Evolutionary conservation across 2,113 vertebrate species (phyloP).

Genomic region (Vombatus ursinus): DNA sequence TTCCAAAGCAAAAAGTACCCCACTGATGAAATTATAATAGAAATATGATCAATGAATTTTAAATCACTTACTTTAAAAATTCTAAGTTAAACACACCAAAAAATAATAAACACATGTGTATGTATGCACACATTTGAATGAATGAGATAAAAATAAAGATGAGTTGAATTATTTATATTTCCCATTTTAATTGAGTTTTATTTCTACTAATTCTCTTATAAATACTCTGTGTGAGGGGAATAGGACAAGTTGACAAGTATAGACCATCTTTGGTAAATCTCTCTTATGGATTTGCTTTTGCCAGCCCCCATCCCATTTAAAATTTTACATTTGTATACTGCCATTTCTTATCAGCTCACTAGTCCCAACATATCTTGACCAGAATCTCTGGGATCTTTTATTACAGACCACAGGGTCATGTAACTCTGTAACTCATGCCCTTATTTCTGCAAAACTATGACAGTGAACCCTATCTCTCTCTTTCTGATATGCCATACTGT

Average conservation of each 20-base stretch:
- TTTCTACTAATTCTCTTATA: not conserved
- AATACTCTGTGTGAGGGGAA: not conserved
- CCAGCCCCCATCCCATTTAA: not conserved
- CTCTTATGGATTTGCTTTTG: not conserved
- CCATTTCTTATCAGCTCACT: too few species aligned
- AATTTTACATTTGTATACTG: too few species aligned
- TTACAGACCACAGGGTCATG: not conserved
- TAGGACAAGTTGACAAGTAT: not conserved
- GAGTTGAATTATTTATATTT: not conserved
- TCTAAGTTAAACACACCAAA: conserved; percentile 23
- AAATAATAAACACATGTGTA: not conserved
- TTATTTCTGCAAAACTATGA: not conserved
- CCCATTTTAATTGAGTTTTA: not conserved
- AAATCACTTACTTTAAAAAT: conserved; percentile 20
- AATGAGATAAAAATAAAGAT: too few species aligned
- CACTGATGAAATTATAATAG: conserved; percentile 13
- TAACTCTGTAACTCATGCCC: not conserved
- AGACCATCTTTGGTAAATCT: conserved; percentile 25
- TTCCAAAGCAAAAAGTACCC: too few species aligned
- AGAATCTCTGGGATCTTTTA: not conserved
- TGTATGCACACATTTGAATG: not conserved
- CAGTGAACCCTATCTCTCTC: not conserved
- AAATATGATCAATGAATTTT: not conserved
- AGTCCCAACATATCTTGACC: not conserved
- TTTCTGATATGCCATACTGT: not conserved